A percentile compares a stretch with the other conserved stretches of the same genome.
Conservation (phyloP, 2,797 vertebrate species). For the Manis crassicaudata region DNA sequence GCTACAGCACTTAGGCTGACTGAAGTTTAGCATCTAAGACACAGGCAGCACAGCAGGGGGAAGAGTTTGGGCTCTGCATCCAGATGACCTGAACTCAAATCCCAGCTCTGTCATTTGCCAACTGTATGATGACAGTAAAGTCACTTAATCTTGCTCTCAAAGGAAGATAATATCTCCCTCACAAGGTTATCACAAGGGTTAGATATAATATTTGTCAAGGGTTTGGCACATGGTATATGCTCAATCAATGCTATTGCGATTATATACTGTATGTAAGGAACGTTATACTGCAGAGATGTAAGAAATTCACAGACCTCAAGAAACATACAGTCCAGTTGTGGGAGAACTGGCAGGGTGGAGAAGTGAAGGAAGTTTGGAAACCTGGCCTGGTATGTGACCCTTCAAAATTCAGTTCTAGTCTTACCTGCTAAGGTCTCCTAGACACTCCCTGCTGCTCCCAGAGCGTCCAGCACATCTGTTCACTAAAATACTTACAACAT, state of each 20-base stretch:
- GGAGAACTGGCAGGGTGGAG: not conserved
- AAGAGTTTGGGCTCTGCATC: not conserved
- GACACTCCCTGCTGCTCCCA: not conserved
- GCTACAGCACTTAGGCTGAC: not conserved
- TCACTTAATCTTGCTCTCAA: not conserved
- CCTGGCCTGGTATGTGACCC: accelerated
- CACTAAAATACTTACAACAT: not conserved
- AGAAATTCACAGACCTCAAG: not conserved
- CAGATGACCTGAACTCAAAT: not conserved
- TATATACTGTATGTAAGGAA: not conserved
- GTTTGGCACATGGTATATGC: not conserved
- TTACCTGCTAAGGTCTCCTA: not conserved
- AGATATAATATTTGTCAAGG: slow-evolving; percentile 29
- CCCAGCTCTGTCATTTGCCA: not conserved
- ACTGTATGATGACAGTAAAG: not conserved
- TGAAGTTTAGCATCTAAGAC: not conserved
- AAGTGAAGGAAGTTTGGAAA: not conserved
- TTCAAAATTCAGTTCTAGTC: not conserved
- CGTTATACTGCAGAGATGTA: not conserved
- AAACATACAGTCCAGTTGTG: not conserved
- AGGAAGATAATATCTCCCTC: not conserved
- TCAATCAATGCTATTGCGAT: not conserved
- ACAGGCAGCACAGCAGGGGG: not conserved
- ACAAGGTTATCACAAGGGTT: not conserved
- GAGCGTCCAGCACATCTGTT: not conserved